These are phyloP conservation scores for Nesometra sesokonis DNA, from an alignment of 35 echinoderm and acorn worm species.

Conservation along the genomic window DNA sequence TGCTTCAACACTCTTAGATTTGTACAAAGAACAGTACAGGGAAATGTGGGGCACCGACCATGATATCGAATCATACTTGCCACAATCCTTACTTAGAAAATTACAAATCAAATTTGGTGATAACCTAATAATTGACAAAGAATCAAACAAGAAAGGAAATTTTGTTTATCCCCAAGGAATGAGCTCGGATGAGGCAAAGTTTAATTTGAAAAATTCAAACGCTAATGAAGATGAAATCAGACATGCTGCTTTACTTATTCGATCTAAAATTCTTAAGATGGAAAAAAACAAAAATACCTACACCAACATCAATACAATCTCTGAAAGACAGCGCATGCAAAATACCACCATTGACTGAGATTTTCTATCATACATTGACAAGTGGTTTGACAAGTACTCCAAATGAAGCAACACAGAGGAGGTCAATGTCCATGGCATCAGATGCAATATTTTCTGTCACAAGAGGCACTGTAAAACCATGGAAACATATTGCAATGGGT, in stretches of 20 bases:
- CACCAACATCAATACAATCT: background rate
- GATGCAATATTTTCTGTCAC: background rate
- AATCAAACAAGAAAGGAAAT: background rate
- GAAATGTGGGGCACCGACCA: background rate
- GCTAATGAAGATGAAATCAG: background rate
- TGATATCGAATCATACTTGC: background rate
- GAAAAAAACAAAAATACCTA: background rate
- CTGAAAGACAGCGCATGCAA: background rate
- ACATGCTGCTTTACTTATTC: background rate
- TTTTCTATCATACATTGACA: background rate
- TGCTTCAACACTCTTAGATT: background rate
- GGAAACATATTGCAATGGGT: background rate
- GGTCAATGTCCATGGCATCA: background rate
- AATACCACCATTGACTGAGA: background rate
- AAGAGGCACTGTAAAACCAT: background rate
- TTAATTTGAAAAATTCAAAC: background rate
- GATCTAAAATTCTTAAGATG: background rate
- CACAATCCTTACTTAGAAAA: background rate
- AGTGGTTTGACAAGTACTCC: background rate
- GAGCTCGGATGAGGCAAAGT: background rate
- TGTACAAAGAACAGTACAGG: constrained; percentile 49
- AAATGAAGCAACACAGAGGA: background rate
- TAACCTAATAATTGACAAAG: background rate
- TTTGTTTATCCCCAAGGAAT: background rate
- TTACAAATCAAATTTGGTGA: background rate